Conservation (phyloP, 2,797 vertebrate species). For the Microctenopoma stevenorrisi region DNA sequence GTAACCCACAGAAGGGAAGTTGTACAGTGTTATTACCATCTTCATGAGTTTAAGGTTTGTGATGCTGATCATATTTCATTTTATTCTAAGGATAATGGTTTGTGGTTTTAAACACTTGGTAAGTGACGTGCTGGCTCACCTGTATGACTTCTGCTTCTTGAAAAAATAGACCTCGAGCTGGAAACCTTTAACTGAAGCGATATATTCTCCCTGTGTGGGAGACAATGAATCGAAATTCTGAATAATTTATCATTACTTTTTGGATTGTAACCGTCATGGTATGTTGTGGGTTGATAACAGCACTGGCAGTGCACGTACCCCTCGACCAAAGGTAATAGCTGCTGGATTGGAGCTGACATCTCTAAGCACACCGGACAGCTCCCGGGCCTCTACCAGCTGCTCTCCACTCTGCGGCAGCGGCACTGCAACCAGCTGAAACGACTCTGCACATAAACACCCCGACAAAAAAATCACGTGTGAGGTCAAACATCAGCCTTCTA, state of each 20-base stretch:
- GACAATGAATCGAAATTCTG: not conserved
- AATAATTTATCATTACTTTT: not conserved
- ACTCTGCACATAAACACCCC: conserved; percentile 73
- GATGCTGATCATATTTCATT: not conserved
- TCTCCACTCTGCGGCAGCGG: conserved; percentile 84
- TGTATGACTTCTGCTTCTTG: conserved; percentile 86
- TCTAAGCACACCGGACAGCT: conserved; percentile 82
- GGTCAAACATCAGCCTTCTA: conserved; percentile 15
- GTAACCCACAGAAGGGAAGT: not conserved
- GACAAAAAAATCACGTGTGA: conserved; percentile 20
- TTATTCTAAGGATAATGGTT: not conserved
- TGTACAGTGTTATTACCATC: rapidly evolving
- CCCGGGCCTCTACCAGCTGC: conserved; percentile 84
- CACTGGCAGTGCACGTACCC: conserved; percentile 72
- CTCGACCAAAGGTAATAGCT: conserved; percentile 85
- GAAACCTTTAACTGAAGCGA: conserved; percentile 84
- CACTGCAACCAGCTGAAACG: conserved; percentile 88
- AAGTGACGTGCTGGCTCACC: conserved; percentile 76
- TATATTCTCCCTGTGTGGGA: conserved; percentile 84
- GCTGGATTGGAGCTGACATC: conserved; percentile 82
- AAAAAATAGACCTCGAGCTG: conserved; percentile 90
- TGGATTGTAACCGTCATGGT: not conserved
- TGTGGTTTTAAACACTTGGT: not conserved
- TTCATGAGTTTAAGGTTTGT: not conserved
- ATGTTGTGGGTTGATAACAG: not conserved